Percentiles rank a stretch among this genome's conserved stretches.
These are phyloP conservation scores for Eupristina koningsbergeri DNA, from an alignment of 1,140 invertebrate species.

Conservation along the genomic window DNA sequence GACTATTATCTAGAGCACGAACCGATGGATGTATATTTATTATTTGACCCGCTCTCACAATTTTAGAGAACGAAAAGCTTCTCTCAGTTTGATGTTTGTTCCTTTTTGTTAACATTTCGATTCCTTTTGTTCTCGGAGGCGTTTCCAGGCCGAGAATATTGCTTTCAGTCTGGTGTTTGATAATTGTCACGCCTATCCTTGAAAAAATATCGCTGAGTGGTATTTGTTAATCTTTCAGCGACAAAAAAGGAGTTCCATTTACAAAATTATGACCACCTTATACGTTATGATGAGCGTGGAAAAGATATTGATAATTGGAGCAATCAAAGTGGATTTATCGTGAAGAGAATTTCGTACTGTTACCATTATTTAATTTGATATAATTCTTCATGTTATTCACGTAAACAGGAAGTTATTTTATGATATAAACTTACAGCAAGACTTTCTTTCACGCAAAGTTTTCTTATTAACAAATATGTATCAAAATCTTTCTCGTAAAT, in stretches of 20 bases:
- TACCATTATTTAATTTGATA: not conserved
- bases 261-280: too few relatives aligned
- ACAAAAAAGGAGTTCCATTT: too few relatives aligned
- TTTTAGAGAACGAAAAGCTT: constrained; percentile 54
- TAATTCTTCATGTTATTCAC: not conserved
- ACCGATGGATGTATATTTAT: constrained; percentile 31
- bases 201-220: too few relatives aligned
- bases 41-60: constrained; percentile 33
- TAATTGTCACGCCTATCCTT: not conserved
- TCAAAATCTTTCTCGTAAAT: not conserved
- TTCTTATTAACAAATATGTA: not conserved
- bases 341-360: too few relatives aligned
- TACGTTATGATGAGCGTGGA: too few relatives aligned
- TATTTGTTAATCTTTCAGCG: too few relatives aligned
- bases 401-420: not conserved
- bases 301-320: too few relatives aligned
- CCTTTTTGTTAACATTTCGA: not conserved
- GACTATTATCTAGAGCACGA: constrained; percentile 50
- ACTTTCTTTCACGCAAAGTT: not conserved
- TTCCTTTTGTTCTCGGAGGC: not conserved
- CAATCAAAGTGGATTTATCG: too few relatives aligned
- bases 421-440: not conserved
- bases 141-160: not conserved
- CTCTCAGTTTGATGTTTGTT: constrained; percentile 2
- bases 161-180: not conserved